Percentiles rank a stretch among this genome's conserved stretches.
phyloP scores from a whole-genome alignment of 2,797 vertebrate species.

The Phrynocephalus guinanensis region DNA sequence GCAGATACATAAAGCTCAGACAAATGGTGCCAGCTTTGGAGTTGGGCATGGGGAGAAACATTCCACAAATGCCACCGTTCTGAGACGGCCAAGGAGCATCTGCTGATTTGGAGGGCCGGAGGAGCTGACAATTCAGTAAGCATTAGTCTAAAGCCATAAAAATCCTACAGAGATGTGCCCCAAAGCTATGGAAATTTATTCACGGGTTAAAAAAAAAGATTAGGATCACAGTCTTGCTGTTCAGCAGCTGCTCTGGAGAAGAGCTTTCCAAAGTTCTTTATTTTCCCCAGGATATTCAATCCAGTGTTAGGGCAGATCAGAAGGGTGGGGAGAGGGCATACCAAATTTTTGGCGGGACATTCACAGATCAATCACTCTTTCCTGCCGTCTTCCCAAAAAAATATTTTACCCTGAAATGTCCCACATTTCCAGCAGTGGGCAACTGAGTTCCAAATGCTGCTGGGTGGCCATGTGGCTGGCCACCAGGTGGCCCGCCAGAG shows the following conservation, averaged over 20 bases:
- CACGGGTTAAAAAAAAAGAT: slow-evolving; percentile 1
- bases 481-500: no score
- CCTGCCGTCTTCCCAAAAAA: no score
- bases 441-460: no score
- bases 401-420: no score
- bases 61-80: slow-evolving; percentile 49
- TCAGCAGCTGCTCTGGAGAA: slow-evolving; percentile 22
- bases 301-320: no score
- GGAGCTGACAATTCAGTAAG: background rate
- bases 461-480: no score
- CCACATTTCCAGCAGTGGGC: no score
- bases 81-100: slow-evolving; percentile 44
- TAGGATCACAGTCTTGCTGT: slow-evolving; percentile 52
- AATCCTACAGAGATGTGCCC: slow-evolving; percentile 38
- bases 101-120: background rate
- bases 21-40: slow-evolving; percentile 25
- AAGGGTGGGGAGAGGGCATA: no score
- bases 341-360: no score
- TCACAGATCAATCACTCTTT: no score
- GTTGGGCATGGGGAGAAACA: slow-evolving; percentile 43
- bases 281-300: no score
- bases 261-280: background rate
- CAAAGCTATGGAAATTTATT: slow-evolving; percentile 28
- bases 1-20: slow-evolving; percentile 74
- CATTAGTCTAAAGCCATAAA: background rate